Conservation (phyloP, 2,797 vertebrate species). For the Enoplosus armatus region DNA sequence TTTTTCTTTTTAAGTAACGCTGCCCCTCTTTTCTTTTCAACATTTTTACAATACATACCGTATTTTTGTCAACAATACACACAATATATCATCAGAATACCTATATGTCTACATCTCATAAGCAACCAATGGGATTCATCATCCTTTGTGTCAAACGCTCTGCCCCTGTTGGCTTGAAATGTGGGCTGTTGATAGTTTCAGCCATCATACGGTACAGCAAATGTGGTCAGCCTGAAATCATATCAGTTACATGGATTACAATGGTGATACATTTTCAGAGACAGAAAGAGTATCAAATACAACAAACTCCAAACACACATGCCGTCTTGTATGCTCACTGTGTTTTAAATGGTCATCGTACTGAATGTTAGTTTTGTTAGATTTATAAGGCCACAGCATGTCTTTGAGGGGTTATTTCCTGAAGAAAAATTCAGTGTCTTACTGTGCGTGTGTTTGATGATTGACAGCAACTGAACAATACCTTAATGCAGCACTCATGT, state of each 20-base stretch:
- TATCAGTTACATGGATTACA: neutral
- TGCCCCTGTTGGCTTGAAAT: neutral
- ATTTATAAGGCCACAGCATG: neutral
- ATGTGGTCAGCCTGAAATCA: neutral
- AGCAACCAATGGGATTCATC: neutral
- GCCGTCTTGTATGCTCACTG: neutral
- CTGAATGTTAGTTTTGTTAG: neutral
- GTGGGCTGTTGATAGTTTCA: neutral
- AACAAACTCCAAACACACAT: neutral
- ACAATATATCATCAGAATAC: neutral
- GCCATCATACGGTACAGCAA: too few species aligned
- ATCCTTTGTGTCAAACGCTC: neutral
- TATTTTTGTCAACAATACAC: neutral
- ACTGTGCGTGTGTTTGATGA: neutral
- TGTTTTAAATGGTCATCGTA: neutral
- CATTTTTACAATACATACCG: neutral
- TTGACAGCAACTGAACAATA: slow-evolving; percentile 30
- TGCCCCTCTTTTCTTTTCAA: neutral
- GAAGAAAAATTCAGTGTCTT: neutral
- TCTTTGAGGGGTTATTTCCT: neutral
- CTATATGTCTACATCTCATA: neutral
- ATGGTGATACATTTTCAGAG: neutral
- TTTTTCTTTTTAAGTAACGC: neutral
- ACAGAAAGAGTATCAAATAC: neutral
- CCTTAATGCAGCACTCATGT: slow-evolving; percentile 18